Evolutionary conservation across 2,888 invertebrate species (phyloP).

Genomic region (Phania funesta): DNA sequence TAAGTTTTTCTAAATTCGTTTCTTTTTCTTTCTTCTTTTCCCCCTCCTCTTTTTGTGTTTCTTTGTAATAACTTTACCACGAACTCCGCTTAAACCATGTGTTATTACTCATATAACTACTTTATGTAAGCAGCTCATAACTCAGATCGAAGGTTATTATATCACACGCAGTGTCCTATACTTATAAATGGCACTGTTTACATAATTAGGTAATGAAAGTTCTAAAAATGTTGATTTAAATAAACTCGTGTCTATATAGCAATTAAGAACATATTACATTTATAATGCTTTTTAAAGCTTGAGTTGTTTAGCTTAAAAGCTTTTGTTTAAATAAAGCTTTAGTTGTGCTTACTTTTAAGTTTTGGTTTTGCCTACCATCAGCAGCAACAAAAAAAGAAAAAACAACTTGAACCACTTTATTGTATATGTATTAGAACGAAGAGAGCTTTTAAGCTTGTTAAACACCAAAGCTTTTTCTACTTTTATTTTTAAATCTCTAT

Average conservation of each 20-base stretch:
- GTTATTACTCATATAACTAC: not conserved
- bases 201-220: constrained; percentile 78
- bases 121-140: constrained; percentile 66
- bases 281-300: constrained; percentile 55
- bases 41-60: constrained; percentile 64
- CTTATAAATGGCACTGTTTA: constrained; percentile 81
- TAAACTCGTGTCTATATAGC: constrained; percentile 15
- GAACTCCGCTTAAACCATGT: not conserved
- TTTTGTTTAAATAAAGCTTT: constrained; percentile 58
- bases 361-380: constrained; percentile 58
- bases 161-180: constrained; percentile 80
- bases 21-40: constrained; percentile 48
- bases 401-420: constrained; percentile 51
- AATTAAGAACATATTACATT: constrained; percentile 47
- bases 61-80: constrained; percentile 42
- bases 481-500: constrained; percentile 27
- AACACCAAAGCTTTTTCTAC: constrained; percentile 56
- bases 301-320: constrained; percentile 64
- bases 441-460: constrained; percentile 61
- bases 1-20: constrained; percentile 38
- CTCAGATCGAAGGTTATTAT: constrained; percentile 79
- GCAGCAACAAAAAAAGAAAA: constrained; percentile 33
- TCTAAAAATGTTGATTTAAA: constrained; percentile 49
- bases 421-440: constrained; percentile 31
- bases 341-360: constrained; percentile 61